Percentiles rank a stretch among this genome's conserved stretches.
These are phyloP conservation scores for Tenthredo livida DNA, from an alignment of 2,888 invertebrate species.

Conservation along the genomic window DNA sequence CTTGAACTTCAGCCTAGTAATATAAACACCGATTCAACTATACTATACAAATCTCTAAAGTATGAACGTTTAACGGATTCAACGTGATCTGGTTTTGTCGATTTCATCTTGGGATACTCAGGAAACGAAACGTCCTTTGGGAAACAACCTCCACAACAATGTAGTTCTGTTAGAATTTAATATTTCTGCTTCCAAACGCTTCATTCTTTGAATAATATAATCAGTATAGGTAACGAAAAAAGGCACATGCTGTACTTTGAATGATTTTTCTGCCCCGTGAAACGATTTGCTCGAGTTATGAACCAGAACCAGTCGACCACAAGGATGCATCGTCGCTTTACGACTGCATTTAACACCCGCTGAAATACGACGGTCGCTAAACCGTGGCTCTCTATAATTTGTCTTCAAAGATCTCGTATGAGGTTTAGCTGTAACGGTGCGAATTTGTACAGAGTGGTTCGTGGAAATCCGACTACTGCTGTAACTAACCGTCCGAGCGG, in stretches of 20 bases:
- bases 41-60: not conserved
- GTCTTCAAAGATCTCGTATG: constrained; percentile 60
- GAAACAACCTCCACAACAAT: not conserved
- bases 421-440: constrained; percentile 13
- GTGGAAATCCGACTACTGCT: constrained; percentile 26
- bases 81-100: not conserved
- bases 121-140: not conserved
- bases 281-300: constrained; percentile 10
- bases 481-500: constrained; percentile 14
- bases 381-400: constrained; percentile 47
- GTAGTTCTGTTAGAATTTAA: not conserved
- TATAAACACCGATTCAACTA: not conserved
- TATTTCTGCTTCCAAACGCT: not conserved
- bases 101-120: not conserved
- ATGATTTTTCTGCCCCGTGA: not conserved
- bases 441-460: constrained; percentile 17
- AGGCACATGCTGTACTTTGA: not conserved
- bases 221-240: not conserved
- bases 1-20: not conserved
- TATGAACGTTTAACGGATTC: not conserved
- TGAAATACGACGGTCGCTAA: constrained; percentile 62
- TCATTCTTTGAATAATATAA: not conserved
- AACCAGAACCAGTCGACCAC: constrained; percentile 18
- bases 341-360: constrained; percentile 57
- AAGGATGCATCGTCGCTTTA: constrained; percentile 21